Evolutionary conservation across 2,888 invertebrate genomes (phyloP), one percentile per base, ranked within the genome.

Genomic region (Fragum sueziense): DNA sequence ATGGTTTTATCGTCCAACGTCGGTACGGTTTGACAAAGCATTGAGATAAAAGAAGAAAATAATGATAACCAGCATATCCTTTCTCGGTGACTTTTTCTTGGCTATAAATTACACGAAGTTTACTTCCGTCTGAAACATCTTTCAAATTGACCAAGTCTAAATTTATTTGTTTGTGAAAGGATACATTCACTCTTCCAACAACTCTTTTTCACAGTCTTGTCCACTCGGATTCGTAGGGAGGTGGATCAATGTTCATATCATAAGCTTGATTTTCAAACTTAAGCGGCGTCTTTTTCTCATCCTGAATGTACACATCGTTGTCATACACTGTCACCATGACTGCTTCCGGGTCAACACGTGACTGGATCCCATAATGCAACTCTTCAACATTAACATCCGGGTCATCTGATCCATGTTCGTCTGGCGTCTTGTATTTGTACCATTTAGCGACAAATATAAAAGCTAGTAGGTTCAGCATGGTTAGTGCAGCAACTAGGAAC

Each of bases 401-500:
- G 51, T 51, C 25, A 22, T 31, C 6, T 51, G 7, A 20, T 11
- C 20, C 27, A 14, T 31, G 22, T 51, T 51, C 51, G 34, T 70
- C 57, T 57, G 20, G 27, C 4, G 7, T 61, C 31, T 74, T 79
- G 69, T 79, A 76, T 31, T 73, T 79, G 37, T 80, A 84, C 68
- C 70, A 70, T 57, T 47, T 80, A 1, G 84, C 80, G 20, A 80
- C 76, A 20, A 79, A 27, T 20, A 84, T 69, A 69, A 80, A 80
- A 27, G 73, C 68, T 11, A 75, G 7, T 29, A 84, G 34, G 62
- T 78, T 80, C 2, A 84, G 6, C 6, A 61, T 31, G 17, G 79
- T 71, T 17, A 84, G 76, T 6, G 72, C 79, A 20, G 80, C 84
- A 52, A 80, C 41, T 20, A 84, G 71, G 62, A 84, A 84, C 34